These are phyloP conservation scores for Albula glossodonta DNA, from an alignment of 2,113 vertebrate genomes.

Conservation along the genomic window DNA sequence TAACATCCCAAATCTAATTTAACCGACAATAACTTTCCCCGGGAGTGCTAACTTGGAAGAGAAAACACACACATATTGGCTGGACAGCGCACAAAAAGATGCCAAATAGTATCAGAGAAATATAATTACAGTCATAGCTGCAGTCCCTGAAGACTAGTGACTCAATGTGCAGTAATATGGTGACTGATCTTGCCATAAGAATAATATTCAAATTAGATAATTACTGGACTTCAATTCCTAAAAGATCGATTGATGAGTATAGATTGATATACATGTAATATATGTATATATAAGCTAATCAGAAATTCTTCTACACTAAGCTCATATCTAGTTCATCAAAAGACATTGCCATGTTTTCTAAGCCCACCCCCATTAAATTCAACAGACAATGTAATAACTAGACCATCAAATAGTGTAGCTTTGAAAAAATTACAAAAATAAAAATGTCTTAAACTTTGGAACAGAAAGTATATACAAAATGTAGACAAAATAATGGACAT, in stretches of 20 bases:
- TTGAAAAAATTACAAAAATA: no score
- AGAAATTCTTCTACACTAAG: no score
- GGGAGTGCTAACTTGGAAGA: background rate
- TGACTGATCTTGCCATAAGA: background rate
- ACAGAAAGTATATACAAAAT: no score
- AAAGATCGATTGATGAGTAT: slow-evolving; percentile 12
- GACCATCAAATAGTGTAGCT: no score
- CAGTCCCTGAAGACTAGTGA: background rate
- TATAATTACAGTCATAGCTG: background rate
- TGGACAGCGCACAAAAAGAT: background rate
- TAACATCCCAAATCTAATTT: slow-evolving; percentile 7
- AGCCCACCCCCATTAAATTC: no score
- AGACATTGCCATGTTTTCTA: no score
- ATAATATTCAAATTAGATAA: background rate
- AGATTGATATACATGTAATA: no score
- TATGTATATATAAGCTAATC: no score
- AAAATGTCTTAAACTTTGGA: no score
- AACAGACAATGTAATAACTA: no score
- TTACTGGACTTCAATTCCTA: background rate
- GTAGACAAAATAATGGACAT: no score
- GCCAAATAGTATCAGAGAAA: background rate
- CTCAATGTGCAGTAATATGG: background rate
- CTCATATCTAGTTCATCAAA: no score
- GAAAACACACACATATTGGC: background rate
- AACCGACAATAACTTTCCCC: background rate